These are phyloP conservation scores for Istiophorus platypterus DNA, from an alignment of 2,113 vertebrate species.

Conservation along the genomic window DNA sequence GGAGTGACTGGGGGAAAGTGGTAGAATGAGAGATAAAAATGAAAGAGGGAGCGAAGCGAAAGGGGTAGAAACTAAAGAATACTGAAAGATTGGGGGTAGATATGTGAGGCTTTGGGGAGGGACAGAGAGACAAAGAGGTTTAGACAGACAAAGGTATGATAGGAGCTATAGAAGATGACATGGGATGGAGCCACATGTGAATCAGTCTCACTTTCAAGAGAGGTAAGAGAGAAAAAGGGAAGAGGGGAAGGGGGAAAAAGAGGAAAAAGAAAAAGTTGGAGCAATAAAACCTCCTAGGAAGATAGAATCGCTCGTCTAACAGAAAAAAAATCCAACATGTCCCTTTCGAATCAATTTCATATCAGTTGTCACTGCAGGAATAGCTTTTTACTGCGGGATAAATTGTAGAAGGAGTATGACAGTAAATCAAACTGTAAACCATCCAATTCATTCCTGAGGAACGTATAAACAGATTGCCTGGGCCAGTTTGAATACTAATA, in stretches of 20 bases:
- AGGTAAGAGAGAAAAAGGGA: slow-evolving; percentile 4
- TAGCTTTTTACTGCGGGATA: slow-evolving; percentile 32
- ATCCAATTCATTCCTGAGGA: slow-evolving; percentile 22
- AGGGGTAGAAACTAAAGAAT: slow-evolving; percentile 16
- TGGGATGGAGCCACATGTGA: slow-evolving; percentile 34
- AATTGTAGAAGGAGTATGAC: slow-evolving; percentile 38
- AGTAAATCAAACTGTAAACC: slow-evolving; percentile 62
- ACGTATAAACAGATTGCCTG: slow-evolving; percentile 35
- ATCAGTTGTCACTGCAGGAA: slow-evolving; percentile 23
- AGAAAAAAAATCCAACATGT: slow-evolving; percentile 2
- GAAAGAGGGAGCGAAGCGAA: slow-evolving; percentile 12
- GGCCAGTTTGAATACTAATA: slow-evolving; percentile 61
- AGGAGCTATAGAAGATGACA: slow-evolving; percentile 29
- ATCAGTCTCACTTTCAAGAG: slow-evolving; percentile 26
- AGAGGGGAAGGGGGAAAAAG: background rate
- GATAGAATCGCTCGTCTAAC: slow-evolving; percentile 14
- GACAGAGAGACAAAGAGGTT: slow-evolving; percentile 48
- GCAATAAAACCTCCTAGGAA: slow-evolving; percentile 29
- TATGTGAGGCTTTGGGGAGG: slow-evolving; percentile 7
- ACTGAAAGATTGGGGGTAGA: slow-evolving; percentile 50
- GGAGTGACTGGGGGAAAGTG: slow-evolving; percentile 3
- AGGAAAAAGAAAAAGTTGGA: slow-evolving; percentile 33
- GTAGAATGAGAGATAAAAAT: slow-evolving; percentile 9
- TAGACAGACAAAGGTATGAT: slow-evolving; percentile 45
- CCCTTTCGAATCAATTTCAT: slow-evolving; percentile 38